These are phyloP conservation scores for Augiades crinisus DNA, from an alignment of 2,888 invertebrate species.

Conservation along the genomic window DNA sequence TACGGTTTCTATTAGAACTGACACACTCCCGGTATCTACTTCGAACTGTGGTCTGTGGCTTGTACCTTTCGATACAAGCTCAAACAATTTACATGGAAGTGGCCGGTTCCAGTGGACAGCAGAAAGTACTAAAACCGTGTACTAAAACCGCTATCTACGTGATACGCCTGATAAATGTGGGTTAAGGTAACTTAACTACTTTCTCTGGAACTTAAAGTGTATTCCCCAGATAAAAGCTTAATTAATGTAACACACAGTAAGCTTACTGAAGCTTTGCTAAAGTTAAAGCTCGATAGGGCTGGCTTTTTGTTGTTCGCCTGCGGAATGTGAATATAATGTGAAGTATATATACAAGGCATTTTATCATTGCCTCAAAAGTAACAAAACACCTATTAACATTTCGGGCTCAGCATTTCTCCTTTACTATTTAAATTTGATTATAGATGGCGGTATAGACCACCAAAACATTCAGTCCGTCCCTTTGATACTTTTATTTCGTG, in stretches of 20 bases:
- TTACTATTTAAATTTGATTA: no score
- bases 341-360: background rate
- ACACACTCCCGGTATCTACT: no score
- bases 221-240: slow-evolving; percentile 16
- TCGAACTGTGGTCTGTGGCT: no score
- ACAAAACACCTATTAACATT: no score
- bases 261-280: background rate
- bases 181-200: slow-evolving; percentile 16
- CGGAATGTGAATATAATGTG: background rate
- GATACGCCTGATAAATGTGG: slow-evolving; percentile 22
- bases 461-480: no score
- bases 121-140: slow-evolving; percentile 17
- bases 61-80: background rate
- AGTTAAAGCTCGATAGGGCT: no score
- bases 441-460: no score
- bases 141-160: slow-evolving; percentile 23
- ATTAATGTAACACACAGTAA: slow-evolving; percentile 13
- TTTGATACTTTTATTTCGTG: no score
- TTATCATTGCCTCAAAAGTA: no score
- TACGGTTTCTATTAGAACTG: no score
- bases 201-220: slow-evolving; percentile 14
- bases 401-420: no score
- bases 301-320: no score
- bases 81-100: background rate
- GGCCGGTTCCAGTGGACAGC: slow-evolving; percentile 3